Percentiles rank a stretch among this genome's conserved stretches.
These are phyloP conservation scores for Oreocharis arfaki DNA, from an alignment of 2,113 vertebrate genomes.

Conservation along the genomic window DNA sequence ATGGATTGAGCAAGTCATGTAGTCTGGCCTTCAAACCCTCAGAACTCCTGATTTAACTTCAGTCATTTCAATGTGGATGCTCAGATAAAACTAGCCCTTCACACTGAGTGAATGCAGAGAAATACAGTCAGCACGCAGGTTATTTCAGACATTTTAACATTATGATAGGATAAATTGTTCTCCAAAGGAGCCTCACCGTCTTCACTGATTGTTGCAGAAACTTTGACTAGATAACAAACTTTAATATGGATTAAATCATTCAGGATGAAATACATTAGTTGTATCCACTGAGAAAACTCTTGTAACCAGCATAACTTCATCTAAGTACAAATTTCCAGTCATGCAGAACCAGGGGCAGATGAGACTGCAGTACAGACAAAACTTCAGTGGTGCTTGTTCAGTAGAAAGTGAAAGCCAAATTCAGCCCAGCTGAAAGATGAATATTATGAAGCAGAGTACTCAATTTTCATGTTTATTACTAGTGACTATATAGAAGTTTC, in stretches of 20 bases:
- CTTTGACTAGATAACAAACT: neutral
- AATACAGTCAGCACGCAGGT: neutral
- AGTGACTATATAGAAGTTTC: neutral
- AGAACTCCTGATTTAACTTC: neutral
- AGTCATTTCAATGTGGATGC: neutral
- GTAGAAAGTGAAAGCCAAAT: neutral
- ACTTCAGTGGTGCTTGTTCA: neutral
- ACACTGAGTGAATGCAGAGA: neutral
- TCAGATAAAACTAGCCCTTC: neutral
- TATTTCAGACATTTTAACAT: neutral
- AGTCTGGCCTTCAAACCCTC: neutral
- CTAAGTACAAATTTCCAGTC: neutral
- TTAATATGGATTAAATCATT: neutral
- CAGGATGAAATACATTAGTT: neutral
- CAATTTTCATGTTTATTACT: neutral
- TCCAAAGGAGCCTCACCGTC: neutral
- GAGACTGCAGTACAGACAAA: neutral
- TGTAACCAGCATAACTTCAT: neutral
- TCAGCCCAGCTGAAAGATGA: neutral
- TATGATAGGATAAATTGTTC: neutral
- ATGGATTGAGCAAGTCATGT: neutral
- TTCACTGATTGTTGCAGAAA: neutral
- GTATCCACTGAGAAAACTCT: neutral
- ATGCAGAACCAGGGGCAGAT: neutral
- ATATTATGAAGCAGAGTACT: neutral